phyloP scores from a whole-genome alignment of 2,888 invertebrate genomes.

The Lasioglossum zephyrum region DNA sequence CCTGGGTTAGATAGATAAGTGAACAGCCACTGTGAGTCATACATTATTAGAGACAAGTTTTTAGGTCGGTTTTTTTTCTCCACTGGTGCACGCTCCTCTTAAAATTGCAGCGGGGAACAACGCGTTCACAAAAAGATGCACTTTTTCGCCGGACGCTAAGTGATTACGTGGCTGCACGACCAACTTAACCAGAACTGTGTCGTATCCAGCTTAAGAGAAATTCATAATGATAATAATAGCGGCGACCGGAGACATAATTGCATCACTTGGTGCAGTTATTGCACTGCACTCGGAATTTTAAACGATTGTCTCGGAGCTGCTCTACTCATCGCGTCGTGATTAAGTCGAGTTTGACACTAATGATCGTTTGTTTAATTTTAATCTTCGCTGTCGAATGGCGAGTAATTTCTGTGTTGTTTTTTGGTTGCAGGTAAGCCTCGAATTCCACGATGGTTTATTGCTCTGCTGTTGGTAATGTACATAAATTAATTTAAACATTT shows the following conservation, averaged over 20 bases:
- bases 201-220: neutral
- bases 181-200: neutral
- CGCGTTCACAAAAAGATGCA: slow-evolving; percentile 30
- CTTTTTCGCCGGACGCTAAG: slow-evolving; percentile 29
- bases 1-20: slow-evolving; percentile 69
- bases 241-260: neutral
- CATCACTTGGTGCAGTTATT: neutral
- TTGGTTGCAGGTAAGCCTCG: neutral
- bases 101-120: neutral
- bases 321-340: neutral
- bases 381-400: neutral
- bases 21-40: slow-evolving; percentile 69
- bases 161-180: slow-evolving; percentile 44
- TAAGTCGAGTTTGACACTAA: neutral
- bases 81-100: neutral
- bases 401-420: neutral
- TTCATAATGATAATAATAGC: neutral
- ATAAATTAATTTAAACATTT: neutral
- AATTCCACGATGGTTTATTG: neutral
- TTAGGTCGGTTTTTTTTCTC: slow-evolving; percentile 65
- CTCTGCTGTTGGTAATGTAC: neutral
- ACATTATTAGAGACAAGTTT: slow-evolving; percentile 64
- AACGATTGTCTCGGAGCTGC: neutral
- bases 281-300: neutral
- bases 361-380: neutral